Base-by-base conservation (phyloP, 2,113 vertebrate genomes). In the Camelus dromedarius region DNA sequence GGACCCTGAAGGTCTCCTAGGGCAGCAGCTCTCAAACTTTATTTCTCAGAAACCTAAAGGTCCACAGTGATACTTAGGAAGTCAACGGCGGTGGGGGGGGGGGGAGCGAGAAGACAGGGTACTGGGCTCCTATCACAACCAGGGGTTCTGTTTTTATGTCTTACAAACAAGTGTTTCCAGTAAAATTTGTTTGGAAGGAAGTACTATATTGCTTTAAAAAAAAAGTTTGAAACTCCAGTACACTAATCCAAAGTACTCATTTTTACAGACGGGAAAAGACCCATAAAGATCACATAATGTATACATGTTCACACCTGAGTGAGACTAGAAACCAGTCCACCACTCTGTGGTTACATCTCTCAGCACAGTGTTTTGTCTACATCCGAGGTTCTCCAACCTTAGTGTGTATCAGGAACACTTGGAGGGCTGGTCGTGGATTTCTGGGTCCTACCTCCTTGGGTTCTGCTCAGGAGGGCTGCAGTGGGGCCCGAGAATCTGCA, bases 201-300 rank as follows among this genome's bases (percentile, higher is more conserved):
- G 16, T 52, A 82, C 52, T 46, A 7, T 32, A 83, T 32, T 50
- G 3, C 16, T 73, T 30, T 77, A 24, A 86, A 52, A 76, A 76
- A 54, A 73, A 82, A 58, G 30, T 84, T 82, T 93, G 54, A 95
- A 92, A 85, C 32, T 52, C 12, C 12, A 58, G 4, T 50, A 81
- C 54, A 67, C 30, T 88, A 73, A 19, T 52, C 50, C 12, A 76
- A 62, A 92, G 9, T 77, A 92, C 69, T 79, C 60, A 48, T 85
- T 89, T 89, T 89, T 86, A 89, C 10, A 80, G 3, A 91, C 10
- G 76, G 32, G 20, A 93, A 93, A 95, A 87, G 32, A 76, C 18
- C 38, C 54, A 64, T 60, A 86, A 92, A 70, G 16, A 77, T 81
- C 7, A 91, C n/a, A 5, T 85, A 58, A 88, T 64, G 64, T 96